Evolutionary conservation across 2,797 vertebrate species (phyloP).

Genomic region (Microchirus variegatus): DNA sequence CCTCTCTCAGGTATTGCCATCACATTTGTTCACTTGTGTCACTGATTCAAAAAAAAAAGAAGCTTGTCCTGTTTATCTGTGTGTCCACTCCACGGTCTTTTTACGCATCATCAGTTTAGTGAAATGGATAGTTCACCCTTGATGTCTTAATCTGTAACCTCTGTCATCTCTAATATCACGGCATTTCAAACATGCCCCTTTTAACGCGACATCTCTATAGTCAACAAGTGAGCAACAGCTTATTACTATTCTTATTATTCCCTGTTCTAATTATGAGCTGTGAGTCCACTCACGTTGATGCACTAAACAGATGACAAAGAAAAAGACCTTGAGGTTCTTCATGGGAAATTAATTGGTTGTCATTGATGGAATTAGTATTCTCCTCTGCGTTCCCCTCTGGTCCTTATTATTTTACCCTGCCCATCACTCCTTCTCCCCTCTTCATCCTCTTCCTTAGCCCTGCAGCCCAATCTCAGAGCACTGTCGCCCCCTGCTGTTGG

Average conservation of each 20-base stretch:
- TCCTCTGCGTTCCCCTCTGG: constrained; percentile 71
- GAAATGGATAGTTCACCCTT: constrained; percentile 11
- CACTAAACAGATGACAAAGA: constrained; percentile 68
- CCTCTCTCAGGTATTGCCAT: constrained; percentile 62
- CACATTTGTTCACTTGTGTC: constrained; percentile 48
- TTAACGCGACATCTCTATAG: constrained; percentile 48
- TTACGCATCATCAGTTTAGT: constrained; percentile 23
- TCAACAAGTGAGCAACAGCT: constrained; percentile 73
- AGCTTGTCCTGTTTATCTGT: constrained; percentile 34
- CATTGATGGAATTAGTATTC: constrained; percentile 81
- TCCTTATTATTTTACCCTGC: constrained; percentile 67
- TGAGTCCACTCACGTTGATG: constrained; percentile 51
- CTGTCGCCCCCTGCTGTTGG: constrained; percentile 76
- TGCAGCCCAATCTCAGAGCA: constrained; percentile 27
- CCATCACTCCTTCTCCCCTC: constrained; percentile 24
- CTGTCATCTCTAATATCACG: constrained; percentile 28
- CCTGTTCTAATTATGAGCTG: constrained; percentile 58
- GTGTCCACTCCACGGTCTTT: constrained; percentile 15
- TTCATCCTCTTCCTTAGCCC: constrained; percentile 46
- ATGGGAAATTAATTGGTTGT: constrained; percentile 80
- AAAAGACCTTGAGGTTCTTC: constrained; percentile 76
- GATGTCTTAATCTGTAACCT: constrained; percentile 34
- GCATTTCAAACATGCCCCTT: constrained; percentile 38
- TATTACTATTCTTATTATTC: constrained; percentile 65
- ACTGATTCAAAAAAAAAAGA: constrained; percentile 38